phyloP scores from a whole-genome alignment of 2,888 invertebrate genomes.

The Nineta flava region DNA sequence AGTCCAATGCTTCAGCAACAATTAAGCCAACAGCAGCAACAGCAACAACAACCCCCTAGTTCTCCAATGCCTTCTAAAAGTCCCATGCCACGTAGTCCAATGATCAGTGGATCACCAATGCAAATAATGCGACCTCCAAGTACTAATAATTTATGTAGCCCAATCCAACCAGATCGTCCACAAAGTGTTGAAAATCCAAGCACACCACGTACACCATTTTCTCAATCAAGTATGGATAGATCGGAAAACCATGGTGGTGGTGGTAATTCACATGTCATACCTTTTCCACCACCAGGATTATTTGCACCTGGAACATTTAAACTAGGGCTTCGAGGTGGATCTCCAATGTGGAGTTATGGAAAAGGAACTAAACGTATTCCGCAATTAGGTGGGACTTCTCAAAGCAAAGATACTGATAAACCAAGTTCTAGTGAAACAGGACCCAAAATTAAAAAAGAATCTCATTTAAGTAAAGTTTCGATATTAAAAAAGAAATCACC shows the following conservation, averaged over 20 bases:
- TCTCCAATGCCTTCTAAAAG: conserved; percentile 22
- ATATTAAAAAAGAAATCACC: conserved; percentile 38
- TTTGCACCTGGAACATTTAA: conserved; percentile 35
- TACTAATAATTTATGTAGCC: conserved; percentile 30
- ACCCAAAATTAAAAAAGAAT: conserved; percentile 27
- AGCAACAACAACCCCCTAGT: conserved; percentile 19
- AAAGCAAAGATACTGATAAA: conserved; percentile 14
- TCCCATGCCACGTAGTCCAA: conserved; percentile 34
- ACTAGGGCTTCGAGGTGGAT: conserved; percentile 46
- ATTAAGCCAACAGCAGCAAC: conserved; percentile 15
- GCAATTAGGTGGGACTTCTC: conserved; percentile 18
- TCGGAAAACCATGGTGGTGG: conserved; percentile 22
- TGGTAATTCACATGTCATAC: conserved; percentile 40
- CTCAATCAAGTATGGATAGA: conserved; percentile 12
- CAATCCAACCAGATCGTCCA: conserved; percentile 39
- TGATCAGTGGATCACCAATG: conserved; percentile 31
- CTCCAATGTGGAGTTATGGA: conserved; percentile 44
- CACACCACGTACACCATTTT: conserved; percentile 32
- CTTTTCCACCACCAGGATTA: conserved; percentile 35
- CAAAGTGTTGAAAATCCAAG: conserved; percentile 41
- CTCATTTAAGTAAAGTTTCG: conserved; percentile 35
- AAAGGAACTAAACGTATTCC: conserved; percentile 26
- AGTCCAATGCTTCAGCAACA: conserved; percentile 33
- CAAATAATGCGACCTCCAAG: conserved; percentile 34
- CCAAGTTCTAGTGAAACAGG: conserved; percentile 11